phyloP scores from a whole-genome alignment of 2,888 invertebrate genomes.

The Drosophila incognita region DNA sequence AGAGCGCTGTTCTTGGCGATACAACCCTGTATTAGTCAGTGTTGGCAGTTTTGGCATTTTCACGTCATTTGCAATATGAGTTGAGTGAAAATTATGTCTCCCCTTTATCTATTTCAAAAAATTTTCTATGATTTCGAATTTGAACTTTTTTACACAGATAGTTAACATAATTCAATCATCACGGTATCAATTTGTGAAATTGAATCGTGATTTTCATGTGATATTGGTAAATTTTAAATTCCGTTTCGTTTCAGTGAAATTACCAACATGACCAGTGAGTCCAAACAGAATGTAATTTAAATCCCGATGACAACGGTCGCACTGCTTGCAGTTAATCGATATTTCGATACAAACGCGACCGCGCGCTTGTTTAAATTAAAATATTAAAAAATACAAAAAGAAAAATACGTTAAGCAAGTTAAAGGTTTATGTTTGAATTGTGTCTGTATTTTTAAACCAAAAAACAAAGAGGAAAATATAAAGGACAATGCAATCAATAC shows the following conservation, averaged over 20 bases:
- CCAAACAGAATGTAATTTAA: neutral
- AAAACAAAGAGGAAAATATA: slow-evolving; percentile 28
- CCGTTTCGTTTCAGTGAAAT: neutral
- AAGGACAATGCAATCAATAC: slow-evolving; percentile 45
- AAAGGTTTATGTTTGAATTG: slow-evolving; percentile 21
- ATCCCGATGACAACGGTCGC: neutral
- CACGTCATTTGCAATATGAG: neutral
- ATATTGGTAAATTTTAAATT: neutral
- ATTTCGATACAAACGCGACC: neutral
- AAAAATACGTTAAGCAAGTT: neutral
- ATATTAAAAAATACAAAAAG: slow-evolving; percentile 5
- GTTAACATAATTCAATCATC: neutral
- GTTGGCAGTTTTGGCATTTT: neutral
- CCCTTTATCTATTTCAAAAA: too few species aligned
- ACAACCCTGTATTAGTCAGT: neutral
- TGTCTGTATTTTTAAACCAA: slow-evolving; percentile 57
- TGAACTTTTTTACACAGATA: neutral
- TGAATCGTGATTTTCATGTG: neutral
- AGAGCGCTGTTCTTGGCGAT: neutral
- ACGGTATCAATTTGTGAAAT: neutral
- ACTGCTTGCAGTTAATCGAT: neutral
- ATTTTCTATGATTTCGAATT: neutral
- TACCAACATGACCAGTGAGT: neutral
- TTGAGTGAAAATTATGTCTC: neutral
- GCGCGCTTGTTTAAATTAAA: slow-evolving; percentile 14